Percentiles rank a stretch among this genome's conserved stretches.
Evolutionary conservation across 2,113 vertebrate genomes (phyloP).

Genomic region (Melozone crissalis): DNA sequence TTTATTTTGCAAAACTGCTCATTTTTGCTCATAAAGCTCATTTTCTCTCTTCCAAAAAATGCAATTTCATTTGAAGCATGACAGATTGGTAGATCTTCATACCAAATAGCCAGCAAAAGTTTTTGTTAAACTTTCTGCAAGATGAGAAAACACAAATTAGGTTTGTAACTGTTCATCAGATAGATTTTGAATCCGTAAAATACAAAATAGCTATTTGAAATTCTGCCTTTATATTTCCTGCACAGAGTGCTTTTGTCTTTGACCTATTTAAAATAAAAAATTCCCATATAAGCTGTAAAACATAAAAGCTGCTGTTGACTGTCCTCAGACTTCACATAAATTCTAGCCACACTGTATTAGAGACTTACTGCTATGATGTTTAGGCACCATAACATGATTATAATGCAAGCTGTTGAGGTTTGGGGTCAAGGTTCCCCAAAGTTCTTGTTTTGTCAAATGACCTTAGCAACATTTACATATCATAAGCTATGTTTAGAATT

Average conservation of each 20-base stretch:
- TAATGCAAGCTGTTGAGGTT: not conserved
- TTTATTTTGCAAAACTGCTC: not conserved
- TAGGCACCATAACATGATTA: not conserved
- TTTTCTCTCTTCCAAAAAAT: not conserved
- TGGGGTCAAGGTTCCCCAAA: not conserved
- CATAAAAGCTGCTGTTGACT: not conserved
- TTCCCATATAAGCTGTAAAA: not conserved
- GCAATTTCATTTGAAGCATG: not conserved
- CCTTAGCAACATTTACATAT: constrained; percentile 18
- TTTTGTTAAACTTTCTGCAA: not conserved
- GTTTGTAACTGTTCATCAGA: not conserved
- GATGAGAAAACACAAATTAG: not conserved
- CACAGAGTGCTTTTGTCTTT: not conserved
- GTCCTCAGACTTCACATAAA: not conserved
- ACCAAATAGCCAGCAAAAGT: not conserved
- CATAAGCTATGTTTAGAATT: constrained; percentile 36
- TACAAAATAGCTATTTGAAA: not conserved
- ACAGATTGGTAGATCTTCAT: not conserved
- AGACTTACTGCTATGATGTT: not conserved
- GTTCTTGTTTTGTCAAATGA: constrained; percentile 35
- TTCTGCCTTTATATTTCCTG: not conserved
- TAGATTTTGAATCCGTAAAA: not conserved
- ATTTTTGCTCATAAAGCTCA: not conserved
- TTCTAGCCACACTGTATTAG: not conserved
- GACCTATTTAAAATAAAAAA: constrained; percentile 6